phyloP scores from a whole-genome alignment of 53 echinoderm and acorn worm species.

The Temnopleurus reevesii region DNA sequence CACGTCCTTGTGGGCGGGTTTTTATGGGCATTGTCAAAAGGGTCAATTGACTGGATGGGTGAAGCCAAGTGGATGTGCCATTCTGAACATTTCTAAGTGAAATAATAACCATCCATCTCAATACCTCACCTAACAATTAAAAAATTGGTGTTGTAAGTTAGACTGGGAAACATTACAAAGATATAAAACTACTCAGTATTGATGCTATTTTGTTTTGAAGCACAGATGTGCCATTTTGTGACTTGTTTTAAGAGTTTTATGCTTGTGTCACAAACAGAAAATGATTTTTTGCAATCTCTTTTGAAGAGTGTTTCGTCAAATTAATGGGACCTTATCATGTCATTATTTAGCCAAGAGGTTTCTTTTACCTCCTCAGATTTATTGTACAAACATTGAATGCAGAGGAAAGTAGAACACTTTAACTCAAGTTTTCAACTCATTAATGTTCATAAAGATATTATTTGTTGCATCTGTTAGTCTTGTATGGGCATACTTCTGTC shows the following conservation, averaged over 20 bases:
- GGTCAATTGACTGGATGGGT: no score
- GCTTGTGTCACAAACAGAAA: not conserved
- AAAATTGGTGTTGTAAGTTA: not conserved
- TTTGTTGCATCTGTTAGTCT: no score
- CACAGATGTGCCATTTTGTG: constrained; percentile 13
- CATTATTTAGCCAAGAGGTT: not conserved
- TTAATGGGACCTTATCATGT: not conserved
- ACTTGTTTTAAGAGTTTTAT: constrained; percentile 2
- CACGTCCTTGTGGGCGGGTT: no score
- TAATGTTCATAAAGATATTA: not conserved
- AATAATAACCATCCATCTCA: no score
- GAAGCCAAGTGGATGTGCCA: no score
- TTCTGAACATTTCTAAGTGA: no score
- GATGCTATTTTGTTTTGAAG: not conserved
- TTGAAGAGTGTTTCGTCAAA: no score
- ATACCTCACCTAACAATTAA: not conserved
- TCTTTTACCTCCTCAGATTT: no score
- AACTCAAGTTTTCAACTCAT: not conserved
- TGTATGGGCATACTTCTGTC: no score
- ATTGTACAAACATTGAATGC: no score
- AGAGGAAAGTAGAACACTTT: not conserved
- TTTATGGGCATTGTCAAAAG: no score
- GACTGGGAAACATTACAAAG: not conserved
- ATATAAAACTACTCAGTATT: not conserved
- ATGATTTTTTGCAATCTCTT: not conserved